These are phyloP conservation scores for Megalurothrips usitatus DNA, from an alignment of 2,888 invertebrate genomes.

Conservation along the genomic window DNA sequence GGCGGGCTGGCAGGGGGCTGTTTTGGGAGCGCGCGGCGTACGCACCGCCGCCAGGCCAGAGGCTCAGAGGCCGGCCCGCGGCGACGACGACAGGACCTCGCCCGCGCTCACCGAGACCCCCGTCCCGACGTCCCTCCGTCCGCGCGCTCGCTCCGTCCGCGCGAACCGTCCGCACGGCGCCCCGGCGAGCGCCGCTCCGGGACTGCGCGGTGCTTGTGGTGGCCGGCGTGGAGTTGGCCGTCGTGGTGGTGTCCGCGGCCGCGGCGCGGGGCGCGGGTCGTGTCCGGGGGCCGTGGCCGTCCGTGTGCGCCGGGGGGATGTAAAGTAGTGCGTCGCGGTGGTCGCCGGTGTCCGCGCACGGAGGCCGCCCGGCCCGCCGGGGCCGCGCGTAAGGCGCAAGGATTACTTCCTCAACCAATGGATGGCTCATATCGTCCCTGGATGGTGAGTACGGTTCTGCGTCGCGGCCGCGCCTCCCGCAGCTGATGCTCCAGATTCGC, in stretches of 20 bases:
- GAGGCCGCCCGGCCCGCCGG: neutral
- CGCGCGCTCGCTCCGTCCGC: conserved; percentile 27
- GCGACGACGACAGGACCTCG: neutral
- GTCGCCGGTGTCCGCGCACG: too few relatives aligned
- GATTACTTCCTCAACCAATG: conserved; percentile 17
- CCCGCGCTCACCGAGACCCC: neutral
- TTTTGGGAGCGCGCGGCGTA: neutral
- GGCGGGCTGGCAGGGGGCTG: neutral
- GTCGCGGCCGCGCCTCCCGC: too few relatives aligned
- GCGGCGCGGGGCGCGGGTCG: neutral
- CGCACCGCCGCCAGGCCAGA: neutral
- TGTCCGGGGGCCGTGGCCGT: neutral
- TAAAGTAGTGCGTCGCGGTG: neutral
- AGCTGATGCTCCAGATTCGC: too few relatives aligned
- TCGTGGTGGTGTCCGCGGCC: neutral
- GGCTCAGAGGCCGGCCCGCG: too few relatives aligned
- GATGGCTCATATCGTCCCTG: neutral
- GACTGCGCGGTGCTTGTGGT: too few relatives aligned
- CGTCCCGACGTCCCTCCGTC: neutral
- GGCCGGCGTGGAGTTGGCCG: neutral
- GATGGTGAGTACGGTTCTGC: conserved; percentile 27
- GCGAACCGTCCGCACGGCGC: too few relatives aligned
- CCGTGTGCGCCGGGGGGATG: neutral
- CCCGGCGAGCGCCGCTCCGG: too few relatives aligned
- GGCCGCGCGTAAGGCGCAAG: neutral